phyloP scores from a whole-genome alignment of 2,888 invertebrate genomes.

The Drosophila pseudotalamancana region DNA sequence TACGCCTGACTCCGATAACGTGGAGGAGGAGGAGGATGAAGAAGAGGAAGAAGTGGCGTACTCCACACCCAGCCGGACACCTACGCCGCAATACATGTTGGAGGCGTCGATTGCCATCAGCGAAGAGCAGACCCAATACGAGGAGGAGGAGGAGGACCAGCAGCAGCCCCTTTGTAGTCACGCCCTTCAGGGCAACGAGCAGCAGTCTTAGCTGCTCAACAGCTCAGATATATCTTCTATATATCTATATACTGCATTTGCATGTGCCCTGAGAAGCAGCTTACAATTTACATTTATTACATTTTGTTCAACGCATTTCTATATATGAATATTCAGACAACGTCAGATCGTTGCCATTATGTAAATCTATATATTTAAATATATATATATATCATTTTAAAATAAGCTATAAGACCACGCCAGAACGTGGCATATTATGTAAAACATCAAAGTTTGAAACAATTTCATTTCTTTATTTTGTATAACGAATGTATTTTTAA shows the following conservation, averaged over 20 bases:
- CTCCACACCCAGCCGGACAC: not conserved
- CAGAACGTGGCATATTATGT: conserved; percentile 1
- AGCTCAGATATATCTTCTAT: no score
- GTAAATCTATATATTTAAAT: not conserved
- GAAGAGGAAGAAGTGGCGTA: conserved; percentile 3
- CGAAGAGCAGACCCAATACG: not conserved
- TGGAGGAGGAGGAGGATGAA: not conserved
- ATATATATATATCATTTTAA: not conserved
- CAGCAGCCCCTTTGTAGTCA: conserved; percentile 37
- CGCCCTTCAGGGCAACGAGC: not conserved
- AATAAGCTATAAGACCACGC: not conserved
- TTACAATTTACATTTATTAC: not conserved
- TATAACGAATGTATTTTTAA: not conserved
- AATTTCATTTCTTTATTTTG: conserved; percentile 3
- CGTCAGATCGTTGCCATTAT: conserved; percentile 12
- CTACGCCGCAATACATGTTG: conserved; percentile 5
- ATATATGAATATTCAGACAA: not conserved
- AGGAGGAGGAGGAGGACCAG: conserved; percentile 21
- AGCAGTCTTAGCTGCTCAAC: conserved; percentile 22
- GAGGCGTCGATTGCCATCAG: not conserved
- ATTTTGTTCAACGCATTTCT: conserved; percentile 22
- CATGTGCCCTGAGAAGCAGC: not conserved
- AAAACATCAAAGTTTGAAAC: not conserved
- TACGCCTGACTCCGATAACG: not conserved
- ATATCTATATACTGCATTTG: not conserved